phyloP scores from a whole-genome alignment of 1,140 invertebrate species.

The Pseudomyrmex concolor region DNA sequence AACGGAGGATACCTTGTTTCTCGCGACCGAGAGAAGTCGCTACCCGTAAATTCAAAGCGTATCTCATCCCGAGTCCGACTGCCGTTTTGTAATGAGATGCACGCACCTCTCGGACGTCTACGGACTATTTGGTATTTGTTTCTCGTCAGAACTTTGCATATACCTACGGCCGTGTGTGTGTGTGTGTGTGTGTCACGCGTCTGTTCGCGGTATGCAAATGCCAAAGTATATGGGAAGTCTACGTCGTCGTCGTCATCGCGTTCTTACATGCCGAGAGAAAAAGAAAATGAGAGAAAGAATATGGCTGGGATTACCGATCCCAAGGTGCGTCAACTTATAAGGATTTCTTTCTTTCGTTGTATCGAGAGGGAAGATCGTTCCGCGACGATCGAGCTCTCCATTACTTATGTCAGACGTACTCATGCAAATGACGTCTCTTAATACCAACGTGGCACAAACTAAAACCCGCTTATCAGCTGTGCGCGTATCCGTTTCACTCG shows the following conservation, averaged over 20 bases:
- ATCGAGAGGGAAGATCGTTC: conserved; percentile 56
- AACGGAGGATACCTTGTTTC: not conserved
- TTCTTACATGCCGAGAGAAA: conserved; percentile 44
- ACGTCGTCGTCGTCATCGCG: conserved; percentile 46
- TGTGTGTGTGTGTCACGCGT: conserved; percentile 57
- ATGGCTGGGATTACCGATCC: conserved; percentile 59
- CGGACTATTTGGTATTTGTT: conserved; percentile 71
- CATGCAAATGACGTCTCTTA: not conserved
- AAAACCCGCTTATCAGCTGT: not conserved
- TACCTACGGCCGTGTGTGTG: conserved; percentile 1
- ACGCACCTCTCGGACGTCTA: conserved; percentile 68
- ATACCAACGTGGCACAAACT: not conserved
- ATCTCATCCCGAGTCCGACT: conserved; percentile 39
- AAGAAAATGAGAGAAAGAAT: conserved; percentile 11
- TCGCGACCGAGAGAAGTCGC: not conserved
- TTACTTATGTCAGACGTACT: conserved; percentile 11
- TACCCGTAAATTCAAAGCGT: conserved; percentile 67
- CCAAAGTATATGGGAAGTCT: conserved; percentile 57
- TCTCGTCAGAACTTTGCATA: conserved; percentile 73
- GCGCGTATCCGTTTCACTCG: not conserved
- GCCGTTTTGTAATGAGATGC: conserved; percentile 67
- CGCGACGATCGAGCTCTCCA: conserved; percentile 55
- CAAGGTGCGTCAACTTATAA: conserved; percentile 63
- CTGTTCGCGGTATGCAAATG: conserved; percentile 63
- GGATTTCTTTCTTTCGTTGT: conserved; percentile 51